phyloP scores from a whole-genome alignment of 2,888 invertebrate genomes.

The Protonemura montana region DNA sequence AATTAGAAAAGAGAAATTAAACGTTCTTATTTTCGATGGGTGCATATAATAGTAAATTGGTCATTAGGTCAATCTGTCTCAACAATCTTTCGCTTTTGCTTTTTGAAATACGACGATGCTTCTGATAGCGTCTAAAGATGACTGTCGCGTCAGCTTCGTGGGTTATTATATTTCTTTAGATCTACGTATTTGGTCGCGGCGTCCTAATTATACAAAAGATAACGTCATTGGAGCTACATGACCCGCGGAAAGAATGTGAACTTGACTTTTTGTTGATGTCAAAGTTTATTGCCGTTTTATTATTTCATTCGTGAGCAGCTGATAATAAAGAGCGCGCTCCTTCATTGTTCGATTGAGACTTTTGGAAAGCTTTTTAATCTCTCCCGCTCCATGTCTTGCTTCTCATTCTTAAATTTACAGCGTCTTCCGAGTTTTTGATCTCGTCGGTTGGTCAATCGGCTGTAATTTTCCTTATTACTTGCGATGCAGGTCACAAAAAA shows the following conservation, averaged over 20 bases:
- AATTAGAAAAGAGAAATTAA: neutral
- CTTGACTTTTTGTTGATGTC: neutral
- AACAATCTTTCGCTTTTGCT: neutral
- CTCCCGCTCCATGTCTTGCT: neutral
- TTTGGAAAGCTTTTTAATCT: constrained; percentile 13
- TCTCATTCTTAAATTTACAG: neutral
- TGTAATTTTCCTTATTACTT: neutral
- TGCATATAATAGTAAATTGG: neutral
- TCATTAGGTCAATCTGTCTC: neutral
- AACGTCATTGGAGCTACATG: neutral
- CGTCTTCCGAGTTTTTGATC: neutral
- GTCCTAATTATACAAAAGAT: neutral
- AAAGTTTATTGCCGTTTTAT: constrained; percentile 19
- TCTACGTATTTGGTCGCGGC: neutral
- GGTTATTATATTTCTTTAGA: neutral
- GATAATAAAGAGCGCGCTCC: neutral
- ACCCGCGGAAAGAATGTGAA: constrained; percentile 7
- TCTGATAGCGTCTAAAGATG: neutral
- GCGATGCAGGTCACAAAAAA: neutral
- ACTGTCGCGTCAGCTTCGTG: neutral
- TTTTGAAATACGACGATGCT: neutral
- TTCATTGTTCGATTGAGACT: neutral
- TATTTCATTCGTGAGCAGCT: neutral
- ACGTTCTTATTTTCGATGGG: neutral
- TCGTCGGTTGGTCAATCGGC: neutral